Percentiles rank a stretch among this genome's conserved stretches.
These are phyloP conservation scores for Nicator chloris DNA, from an alignment of 2,113 vertebrate species.

Conservation along the genomic window DNA sequence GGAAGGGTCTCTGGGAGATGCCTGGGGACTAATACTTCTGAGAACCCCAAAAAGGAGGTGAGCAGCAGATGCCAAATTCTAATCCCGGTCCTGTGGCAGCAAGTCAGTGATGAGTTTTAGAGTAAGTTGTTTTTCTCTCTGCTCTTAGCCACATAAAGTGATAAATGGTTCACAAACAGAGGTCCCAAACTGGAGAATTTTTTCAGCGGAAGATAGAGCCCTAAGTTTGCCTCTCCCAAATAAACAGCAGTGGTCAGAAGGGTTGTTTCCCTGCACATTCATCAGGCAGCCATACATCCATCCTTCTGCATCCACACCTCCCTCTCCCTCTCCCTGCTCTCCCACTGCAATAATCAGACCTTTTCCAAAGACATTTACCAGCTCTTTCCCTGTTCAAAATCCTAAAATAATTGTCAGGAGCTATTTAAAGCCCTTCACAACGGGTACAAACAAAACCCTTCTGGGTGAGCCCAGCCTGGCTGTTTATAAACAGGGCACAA, in stretches of 20 bases:
- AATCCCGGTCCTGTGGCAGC: neutral
- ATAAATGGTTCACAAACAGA: neutral
- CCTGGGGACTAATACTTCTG: accelerated
- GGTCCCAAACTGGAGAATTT: neutral
- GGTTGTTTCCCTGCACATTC: neutral
- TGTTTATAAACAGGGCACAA: neutral
- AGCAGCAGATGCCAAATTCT: neutral
- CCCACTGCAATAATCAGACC: neutral
- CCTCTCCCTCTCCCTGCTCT: neutral
- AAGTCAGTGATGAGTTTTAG: neutral
- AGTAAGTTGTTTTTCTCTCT: neutral
- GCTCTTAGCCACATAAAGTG: neutral
- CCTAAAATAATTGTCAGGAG: neutral
- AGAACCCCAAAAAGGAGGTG: neutral
- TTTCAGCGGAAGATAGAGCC: neutral
- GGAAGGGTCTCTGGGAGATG: neutral
- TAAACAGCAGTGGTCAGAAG: neutral
- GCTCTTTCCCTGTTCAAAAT: conserved; percentile 38
- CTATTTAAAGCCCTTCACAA: conserved; percentile 39
- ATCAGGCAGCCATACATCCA: accelerated
- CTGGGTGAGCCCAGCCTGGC: conserved; percentile 23
- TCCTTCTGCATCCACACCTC: neutral
- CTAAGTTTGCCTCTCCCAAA: neutral
- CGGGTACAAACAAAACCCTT: conserved; percentile 31
- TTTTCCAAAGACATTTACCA: conserved; percentile 10